Conservation (phyloP, 2,888 invertebrate species). For the Papilio demoleus region DNA sequence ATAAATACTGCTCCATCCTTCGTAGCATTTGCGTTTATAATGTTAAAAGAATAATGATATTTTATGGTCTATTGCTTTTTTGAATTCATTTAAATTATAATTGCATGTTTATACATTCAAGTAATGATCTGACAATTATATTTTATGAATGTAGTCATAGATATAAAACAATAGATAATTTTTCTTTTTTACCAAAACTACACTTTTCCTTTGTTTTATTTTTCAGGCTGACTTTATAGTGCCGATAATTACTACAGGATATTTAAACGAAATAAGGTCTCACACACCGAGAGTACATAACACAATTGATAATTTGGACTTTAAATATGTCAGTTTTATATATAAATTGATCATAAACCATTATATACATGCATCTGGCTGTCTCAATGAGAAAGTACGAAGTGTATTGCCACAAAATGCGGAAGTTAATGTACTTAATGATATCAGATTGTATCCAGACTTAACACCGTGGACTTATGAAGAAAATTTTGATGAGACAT, state of each 20-base stretch:
- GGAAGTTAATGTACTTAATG: constrained; percentile 60
- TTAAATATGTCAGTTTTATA: constrained; percentile 77
- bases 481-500: constrained; percentile 73
- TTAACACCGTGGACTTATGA: constrained; percentile 78
- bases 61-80: too few species aligned
- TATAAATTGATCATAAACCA: constrained; percentile 76
- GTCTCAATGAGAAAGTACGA: constrained; percentile 77
- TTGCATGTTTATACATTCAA: too few species aligned
- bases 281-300: constrained; percentile 62
- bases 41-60: too few species aligned
- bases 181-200: background rate
- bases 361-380: constrained; percentile 76
- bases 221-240: constrained; percentile 82
- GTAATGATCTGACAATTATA: too few species aligned
- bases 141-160: too few species aligned
- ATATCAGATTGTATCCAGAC: constrained; percentile 74
- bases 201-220: constrained; percentile 31
- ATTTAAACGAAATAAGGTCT: constrained; percentile 75
- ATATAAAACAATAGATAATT: background rate
- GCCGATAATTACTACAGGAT: constrained; percentile 81
- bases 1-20: too few species aligned
- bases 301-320: constrained; percentile 74
- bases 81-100: too few species aligned
- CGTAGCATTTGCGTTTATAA: too few species aligned
- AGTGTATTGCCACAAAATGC: constrained; percentile 73